Evolutionary conservation across 2,113 vertebrate species (phyloP), one percentile per base, ranked within the genome.

Genomic region (Noturus placidus): DNA sequence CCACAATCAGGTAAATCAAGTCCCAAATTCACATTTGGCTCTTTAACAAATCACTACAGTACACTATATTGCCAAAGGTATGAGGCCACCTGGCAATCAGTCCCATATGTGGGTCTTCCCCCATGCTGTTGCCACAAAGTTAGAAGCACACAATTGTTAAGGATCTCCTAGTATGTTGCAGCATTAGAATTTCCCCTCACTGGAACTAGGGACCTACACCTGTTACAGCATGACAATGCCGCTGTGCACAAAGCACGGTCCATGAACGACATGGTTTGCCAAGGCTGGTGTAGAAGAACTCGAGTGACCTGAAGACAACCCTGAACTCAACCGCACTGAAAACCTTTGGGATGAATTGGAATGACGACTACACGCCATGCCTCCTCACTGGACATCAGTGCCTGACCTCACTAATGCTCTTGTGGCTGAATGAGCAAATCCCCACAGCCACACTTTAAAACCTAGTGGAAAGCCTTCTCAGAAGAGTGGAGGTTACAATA

Each of bases 31-130:
- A 87, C 33, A 86, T 35, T 27, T 72, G 52, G 70, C 33, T 85
- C 70, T 89, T 42, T 46, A 82, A 88, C 81, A 74, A 90, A 85
- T 42, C 38, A 87, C 13, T 87, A 50, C 82, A 74, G 50, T 59
- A 87, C 84, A 72, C 63, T 76, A 57, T 59, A 86, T 15, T 84
- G 20, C 50, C 46, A 79, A 79, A 54, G 27, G 46, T 17, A 79
- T 79, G 76, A 54, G 76, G 50, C 54, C 42, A 77, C 27, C 27
- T 54, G 76, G 54, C 15, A 14, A 54, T 79, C 76, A n/a, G 7
- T 1, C 50, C 6, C 25, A 79, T 30, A 30, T 54, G n/a, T 8
- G 27, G 5, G 14, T 50, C 69, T 3, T 52, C 27, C 14, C 46
- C 27, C 46, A 52, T 30, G n/a, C 46, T 78, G 25, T 30, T 52